Base-by-base conservation (phyloP, 2,113 vertebrate genomes). In the Oreocharis arfaki region DNA sequence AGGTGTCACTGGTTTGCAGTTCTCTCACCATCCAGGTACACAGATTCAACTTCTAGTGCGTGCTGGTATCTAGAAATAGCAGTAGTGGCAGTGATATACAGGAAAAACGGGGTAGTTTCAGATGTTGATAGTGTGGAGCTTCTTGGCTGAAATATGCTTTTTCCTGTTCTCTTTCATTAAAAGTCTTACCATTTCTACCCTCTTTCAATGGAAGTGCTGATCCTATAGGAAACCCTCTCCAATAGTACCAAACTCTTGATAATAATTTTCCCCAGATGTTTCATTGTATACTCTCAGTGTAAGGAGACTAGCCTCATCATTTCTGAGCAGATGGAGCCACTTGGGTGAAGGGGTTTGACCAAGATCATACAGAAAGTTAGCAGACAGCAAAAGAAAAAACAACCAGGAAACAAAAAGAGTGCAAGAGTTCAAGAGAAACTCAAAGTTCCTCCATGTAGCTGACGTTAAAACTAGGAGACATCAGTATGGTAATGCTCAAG, bases 271-370 rank as follows among this genome's bases (percentile, higher is more conserved):
- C 37, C 35, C 64, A 83, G 68, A 33, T 87, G 16, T 67, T 91
- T 70, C 42, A 52, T 35, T 37, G 18, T 61, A 15, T 35, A 13
- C 5, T 78, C 49, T 14, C 33, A 37, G 21, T 27, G 24, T 46
- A 35, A 82, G 35, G 21, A 89, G 35, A 32, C 9, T 35, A n/a
- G 6, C 17, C 33, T 89, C 49, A 57, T 32, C 13, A 46, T 44
- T 87, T 80, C 68, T 70, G 77, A 50, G 71, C 68, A 92, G 68
- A 46, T 67, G 86, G 83, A 96, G 39, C 21, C 63, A 70, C 83
- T 77, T 86, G 55, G 39, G 50, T 76, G 79, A 90, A 85, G 16
- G 7, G 7, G 7, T 76, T 86, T 84, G 55, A 70, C 47, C 68
- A 84, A 90, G 76, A 57, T 59, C 47, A 26, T 35, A 30, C 59